Percentiles rank a stretch among this genome's conserved stretches.
phyloP scores from a whole-genome alignment of 2,113 vertebrate species.

The Oenanthe melanoleuca region DNA sequence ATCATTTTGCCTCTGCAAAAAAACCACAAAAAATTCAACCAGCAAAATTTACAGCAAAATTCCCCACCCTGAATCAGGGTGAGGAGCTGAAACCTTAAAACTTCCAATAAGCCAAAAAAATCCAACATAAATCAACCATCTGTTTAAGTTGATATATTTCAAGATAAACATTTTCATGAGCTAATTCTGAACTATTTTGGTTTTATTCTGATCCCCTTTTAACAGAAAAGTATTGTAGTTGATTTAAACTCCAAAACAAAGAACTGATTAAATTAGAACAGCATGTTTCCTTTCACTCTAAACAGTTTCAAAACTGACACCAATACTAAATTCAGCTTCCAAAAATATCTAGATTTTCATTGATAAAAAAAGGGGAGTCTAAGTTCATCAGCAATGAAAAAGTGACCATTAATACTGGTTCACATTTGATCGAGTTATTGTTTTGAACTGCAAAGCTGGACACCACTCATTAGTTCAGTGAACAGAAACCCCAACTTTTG shows the following conservation, averaged over 20 bases:
- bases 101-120: neutral
- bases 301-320: neutral
- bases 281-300: neutral
- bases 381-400: neutral
- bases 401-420: neutral
- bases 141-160: neutral
- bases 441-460: neutral
- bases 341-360: neutral
- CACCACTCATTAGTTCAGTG: too few relatives aligned
- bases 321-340: neutral
- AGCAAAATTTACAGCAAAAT: conserved; percentile 6
- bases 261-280: neutral
- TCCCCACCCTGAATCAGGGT: neutral
- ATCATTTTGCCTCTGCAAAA: neutral
- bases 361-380: neutral
- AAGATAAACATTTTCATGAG: neutral
- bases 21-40: neutral
- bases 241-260: neutral
- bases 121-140: neutral
- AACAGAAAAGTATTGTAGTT: neutral
- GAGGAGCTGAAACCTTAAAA: neutral
- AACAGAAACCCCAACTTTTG: neutral
- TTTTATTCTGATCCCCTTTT: neutral
- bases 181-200: neutral
- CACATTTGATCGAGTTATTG: neutral